phyloP scores from a whole-genome alignment of 2,113 vertebrate genomes.

The Alces alces region DNA sequence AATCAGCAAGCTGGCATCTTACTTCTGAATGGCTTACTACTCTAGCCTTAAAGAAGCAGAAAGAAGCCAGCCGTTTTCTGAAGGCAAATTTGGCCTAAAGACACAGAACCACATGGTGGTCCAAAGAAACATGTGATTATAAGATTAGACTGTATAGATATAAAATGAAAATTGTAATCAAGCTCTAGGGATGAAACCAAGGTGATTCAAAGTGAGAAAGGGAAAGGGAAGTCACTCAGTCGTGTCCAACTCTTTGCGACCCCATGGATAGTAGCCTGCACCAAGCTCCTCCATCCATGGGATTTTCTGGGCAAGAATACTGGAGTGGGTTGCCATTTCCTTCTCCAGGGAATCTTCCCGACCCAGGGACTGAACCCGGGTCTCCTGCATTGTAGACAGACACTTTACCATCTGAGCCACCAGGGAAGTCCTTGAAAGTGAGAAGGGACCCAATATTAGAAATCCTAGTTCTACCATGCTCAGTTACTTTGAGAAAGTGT shows the following conservation, averaged over 20 bases:
- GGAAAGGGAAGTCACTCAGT: too few species aligned
- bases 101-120: neutral
- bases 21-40: neutral
- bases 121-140: conserved; percentile 30
- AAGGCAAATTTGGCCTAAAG: conserved; percentile 53
- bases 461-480: neutral
- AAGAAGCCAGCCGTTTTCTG: conserved; percentile 19
- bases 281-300: too few species aligned
- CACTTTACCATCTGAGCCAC: too few species aligned
- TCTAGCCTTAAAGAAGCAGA: neutral
- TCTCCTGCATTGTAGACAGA: too few species aligned
- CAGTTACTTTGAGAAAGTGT: neutral
- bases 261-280: too few species aligned
- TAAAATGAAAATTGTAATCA: conserved; percentile 46
- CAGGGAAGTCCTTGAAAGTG: neutral
- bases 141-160: conserved; percentile 36
- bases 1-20: neutral
- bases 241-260: too few species aligned
- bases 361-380: too few species aligned
- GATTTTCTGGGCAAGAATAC: too few species aligned
- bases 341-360: too few species aligned
- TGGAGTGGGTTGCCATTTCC: too few species aligned
- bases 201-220: neutral
- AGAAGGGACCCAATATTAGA: neutral
- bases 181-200: conserved; percentile 8